Base-by-base conservation (phyloP, 2,797 vertebrate species). In the Acomys russatus region DNA sequence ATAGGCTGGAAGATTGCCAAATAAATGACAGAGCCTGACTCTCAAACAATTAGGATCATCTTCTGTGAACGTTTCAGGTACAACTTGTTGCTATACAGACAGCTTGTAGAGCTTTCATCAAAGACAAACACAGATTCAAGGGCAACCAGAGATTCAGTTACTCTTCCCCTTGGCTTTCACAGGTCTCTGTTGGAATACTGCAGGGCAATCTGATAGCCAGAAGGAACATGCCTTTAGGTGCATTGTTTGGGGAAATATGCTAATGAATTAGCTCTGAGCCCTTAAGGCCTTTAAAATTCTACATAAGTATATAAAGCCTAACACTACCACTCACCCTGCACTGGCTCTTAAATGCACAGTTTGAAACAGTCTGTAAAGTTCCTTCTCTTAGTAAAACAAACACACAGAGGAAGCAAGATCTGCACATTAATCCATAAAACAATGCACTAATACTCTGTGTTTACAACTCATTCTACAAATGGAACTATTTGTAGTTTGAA, bases 21-120 rank as follows among this genome's bases (percentile, higher is more conserved):
- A 22, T n/a, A 90, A 88, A 61, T 33, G 94, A 87, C 54, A 96
- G 94, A 22, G 7, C 8, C 1, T 83, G 64, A 6, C 22, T 94
- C 88, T 79, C 59, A 84, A 88, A 95, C 95, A 92, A 95, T 28
- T 92, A 38, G 4, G 90, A 68, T 80, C 56, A 92, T 78, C 1
- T 94, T 85, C 9, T 68, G 0, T 73, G 79, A 70, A 89, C 4
- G 9, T 68, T 10, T 92, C 84, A 90, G 44, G 64, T 30, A 80
- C 3, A 93, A 92, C 3, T 38, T 94, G 83, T 54, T 70, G 83
- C 63, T 85, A n/a, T 33, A 23, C 18, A 49, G 28, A 85, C 11
- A 22, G 30, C 35, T 7, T 38, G 7, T 33, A 6, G 33, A 70
- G 64, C 30, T 86, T n/a, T 54, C 11, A 5, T 54, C 30, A 54